Percentiles rank a stretch among this genome's conserved stretches.
Conservation (phyloP, 2,888 invertebrate species). For the Caenorhabditis plicata region DNA sequence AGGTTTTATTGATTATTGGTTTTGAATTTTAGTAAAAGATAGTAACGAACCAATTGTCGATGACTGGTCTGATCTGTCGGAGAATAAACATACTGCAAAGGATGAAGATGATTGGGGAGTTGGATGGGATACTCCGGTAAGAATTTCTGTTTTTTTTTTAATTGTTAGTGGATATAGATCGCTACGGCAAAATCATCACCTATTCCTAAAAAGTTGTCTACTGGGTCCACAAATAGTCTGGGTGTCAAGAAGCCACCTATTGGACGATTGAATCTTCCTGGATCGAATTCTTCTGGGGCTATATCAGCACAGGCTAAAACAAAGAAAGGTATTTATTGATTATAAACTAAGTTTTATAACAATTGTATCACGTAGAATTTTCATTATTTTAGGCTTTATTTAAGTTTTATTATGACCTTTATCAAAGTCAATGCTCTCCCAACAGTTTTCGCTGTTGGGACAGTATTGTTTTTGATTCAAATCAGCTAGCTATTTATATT, state of each 20-base stretch:
- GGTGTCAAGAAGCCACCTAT: slow-evolving; percentile 14
- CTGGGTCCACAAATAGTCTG: slow-evolving; percentile 1
- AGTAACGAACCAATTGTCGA: slow-evolving; percentile 8
- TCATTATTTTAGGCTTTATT: too few relatives aligned
- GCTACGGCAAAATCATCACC: slow-evolving; percentile 26
- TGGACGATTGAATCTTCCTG: slow-evolving; percentile 19
- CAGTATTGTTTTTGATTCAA: too few relatives aligned
- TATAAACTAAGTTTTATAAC: too few relatives aligned
- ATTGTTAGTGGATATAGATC: slow-evolving; percentile 5
- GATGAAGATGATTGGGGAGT: slow-evolving; percentile 35
- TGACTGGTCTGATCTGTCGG: slow-evolving; percentile 22
- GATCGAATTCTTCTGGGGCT: slow-evolving; percentile 1
- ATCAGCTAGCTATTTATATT: too few relatives aligned
- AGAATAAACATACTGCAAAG: slow-evolving; percentile 11
- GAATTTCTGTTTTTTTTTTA: background rate
- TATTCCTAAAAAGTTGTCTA: slow-evolving; percentile 8
- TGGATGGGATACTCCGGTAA: slow-evolving; percentile 33
- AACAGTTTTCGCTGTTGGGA: too few relatives aligned
- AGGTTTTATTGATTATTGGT: background rate
- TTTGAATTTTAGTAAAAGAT: slow-evolving; percentile 6
- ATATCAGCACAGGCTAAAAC: slow-evolving; percentile 16
- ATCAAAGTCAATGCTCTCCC: too few relatives aligned
- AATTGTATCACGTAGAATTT: too few relatives aligned
- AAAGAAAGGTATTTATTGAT: slow-evolving; percentile 6
- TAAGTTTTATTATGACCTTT: too few relatives aligned